phyloP scores from a whole-genome alignment of 2,888 invertebrate species.

The Mylabris sibirica region DNA sequence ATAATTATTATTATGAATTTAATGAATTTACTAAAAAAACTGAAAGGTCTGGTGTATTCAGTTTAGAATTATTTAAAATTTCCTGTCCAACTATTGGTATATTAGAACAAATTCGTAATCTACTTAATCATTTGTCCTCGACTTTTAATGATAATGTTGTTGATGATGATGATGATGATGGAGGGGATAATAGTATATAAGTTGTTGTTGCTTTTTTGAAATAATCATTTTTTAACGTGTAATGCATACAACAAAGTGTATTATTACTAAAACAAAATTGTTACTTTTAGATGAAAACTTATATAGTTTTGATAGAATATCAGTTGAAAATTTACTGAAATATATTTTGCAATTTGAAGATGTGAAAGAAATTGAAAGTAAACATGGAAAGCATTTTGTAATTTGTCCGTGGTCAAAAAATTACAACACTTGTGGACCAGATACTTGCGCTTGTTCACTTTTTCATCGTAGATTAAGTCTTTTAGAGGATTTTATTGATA shows the following conservation, averaged over 20 bases:
- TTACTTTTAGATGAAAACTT: background rate
- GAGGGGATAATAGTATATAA: background rate
- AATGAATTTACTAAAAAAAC: background rate
- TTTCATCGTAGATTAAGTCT: background rate
- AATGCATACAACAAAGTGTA: background rate
- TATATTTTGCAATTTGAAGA: background rate
- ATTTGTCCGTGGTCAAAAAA: background rate
- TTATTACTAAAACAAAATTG: background rate
- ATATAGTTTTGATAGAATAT: background rate
- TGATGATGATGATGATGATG: background rate
- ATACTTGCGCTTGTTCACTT: background rate
- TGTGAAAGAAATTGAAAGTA: background rate
- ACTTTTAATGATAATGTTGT: too few relatives aligned
- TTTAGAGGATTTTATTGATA: background rate
- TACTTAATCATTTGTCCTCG: too few relatives aligned
- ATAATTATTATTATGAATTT: background rate
- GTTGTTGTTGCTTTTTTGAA: background rate
- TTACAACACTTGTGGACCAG: background rate
- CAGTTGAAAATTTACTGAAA: background rate
- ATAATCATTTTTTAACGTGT: background rate
- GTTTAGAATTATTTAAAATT: background rate
- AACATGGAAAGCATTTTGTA: background rate
- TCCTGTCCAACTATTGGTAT: background rate
- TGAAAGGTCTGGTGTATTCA: background rate
- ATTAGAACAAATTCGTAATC: background rate